Base-by-base conservation (phyloP, 2,113 vertebrate species). In the Dicrurus megarhynchus region DNA sequence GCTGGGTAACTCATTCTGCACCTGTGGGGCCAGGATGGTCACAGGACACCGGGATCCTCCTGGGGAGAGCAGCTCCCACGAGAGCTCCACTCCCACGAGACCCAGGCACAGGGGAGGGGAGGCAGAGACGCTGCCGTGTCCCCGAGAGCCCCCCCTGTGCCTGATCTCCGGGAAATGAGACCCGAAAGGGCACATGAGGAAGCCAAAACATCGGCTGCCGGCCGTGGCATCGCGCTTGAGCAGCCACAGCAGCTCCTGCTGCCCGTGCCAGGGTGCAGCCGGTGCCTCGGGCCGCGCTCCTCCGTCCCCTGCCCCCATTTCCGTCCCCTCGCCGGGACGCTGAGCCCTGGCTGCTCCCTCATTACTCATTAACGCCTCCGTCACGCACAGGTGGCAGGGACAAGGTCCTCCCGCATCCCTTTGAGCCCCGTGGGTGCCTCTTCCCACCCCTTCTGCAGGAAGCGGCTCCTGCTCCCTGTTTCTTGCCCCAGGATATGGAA, bases 151-250 rank as follows among this genome's bases (percentile, higher is more conserved):
- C 49, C 59, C 14, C 49, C 1, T 6, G 0, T 7, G 20, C 27
- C 37, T 35, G 24, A 32, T 12, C 15, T 23, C 9, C 0, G 35
- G 6, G 33, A 19, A 11, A 9, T 1, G 17, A 41, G 21, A 18
- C 4, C 71, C 81, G 6, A 46, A 55, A 17, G 16, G 8, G 35
- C 60, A 35, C 55, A 13, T 1, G 2, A 41, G 6, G 41, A 28
- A 57, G 41, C 24, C n/a, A 7, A 61, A 89, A 13, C 32, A 3
- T 4, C 1, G 0, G 13, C 16, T 26, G 5, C 35, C 3, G 0
- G n/a, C 28, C 2, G 4, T 0, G 5, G 23, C 37, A 9, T 18
- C 32, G 1, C 0, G 0, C 42, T 28, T 0, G 76, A 59, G 80
- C 50, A 13, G 49, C 39, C 3, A 0, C 75, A 1, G 7, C 1